phyloP scores from a whole-genome alignment of 2,113 vertebrate genomes.

The Malurus cyaneus region DNA sequence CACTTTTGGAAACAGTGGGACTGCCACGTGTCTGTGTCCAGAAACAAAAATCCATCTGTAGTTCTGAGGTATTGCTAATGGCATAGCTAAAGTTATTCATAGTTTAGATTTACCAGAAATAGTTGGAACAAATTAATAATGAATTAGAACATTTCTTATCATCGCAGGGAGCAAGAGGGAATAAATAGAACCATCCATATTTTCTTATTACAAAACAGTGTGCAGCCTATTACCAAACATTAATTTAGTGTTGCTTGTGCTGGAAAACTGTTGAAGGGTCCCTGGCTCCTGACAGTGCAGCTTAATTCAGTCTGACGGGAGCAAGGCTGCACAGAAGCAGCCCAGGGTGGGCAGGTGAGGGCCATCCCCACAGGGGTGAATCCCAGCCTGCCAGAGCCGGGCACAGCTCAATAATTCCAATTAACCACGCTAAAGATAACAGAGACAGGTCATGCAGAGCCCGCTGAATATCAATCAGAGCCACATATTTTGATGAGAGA shows the following conservation, averaged over 20 bases:
- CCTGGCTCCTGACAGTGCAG: not conserved
- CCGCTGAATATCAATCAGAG: not conserved
- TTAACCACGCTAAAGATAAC: not conserved
- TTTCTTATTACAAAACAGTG: slow-evolving; percentile 71
- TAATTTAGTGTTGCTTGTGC: slow-evolving; percentile 32
- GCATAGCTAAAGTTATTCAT: slow-evolving; percentile 70
- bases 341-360: not conserved
- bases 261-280: slow-evolving; percentile 16
- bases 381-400: not conserved
- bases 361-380: slow-evolving; percentile 8
- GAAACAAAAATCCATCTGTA: slow-evolving; percentile 30
- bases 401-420: slow-evolving; percentile 8
- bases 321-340: not conserved
- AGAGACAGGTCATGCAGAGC: not conserved
- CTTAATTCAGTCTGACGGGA: not conserved
- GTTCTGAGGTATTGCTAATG: slow-evolving; percentile 57
- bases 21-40: not conserved
- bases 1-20: not conserved
- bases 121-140: slow-evolving; percentile 77
- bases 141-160: slow-evolving; percentile 73
- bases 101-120: slow-evolving; percentile 72
- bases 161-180: slow-evolving; percentile 44
- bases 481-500: not conserved
- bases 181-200: slow-evolving; percentile 72
- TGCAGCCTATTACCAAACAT: slow-evolving; percentile 57